These are phyloP conservation scores for Eulithis testata DNA, from an alignment of 2,888 invertebrate species.

Conservation along the genomic window DNA sequence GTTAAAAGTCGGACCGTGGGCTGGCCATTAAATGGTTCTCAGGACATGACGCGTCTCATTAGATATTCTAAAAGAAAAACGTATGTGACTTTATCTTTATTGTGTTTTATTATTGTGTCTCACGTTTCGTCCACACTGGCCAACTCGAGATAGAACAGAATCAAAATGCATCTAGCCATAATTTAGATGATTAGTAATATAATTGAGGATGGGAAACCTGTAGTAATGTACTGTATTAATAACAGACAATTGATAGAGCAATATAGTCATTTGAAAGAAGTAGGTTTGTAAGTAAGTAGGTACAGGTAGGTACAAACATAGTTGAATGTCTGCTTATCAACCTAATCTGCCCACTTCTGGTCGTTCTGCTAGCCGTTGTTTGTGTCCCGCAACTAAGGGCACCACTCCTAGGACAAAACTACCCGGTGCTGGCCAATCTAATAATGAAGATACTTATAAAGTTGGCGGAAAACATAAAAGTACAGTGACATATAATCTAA, in stretches of 20 bases:
- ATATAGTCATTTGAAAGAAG: too few species aligned
- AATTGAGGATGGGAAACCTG: too few species aligned
- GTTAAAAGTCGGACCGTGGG: slow-evolving; percentile 76
- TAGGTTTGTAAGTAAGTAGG: too few species aligned
- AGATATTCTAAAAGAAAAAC: slow-evolving; percentile 44
- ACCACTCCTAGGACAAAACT: slow-evolving; percentile 73
- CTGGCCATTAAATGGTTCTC: slow-evolving; percentile 71
- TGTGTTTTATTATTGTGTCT: slow-evolving; percentile 1
- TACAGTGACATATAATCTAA: slow-evolving; percentile 36
- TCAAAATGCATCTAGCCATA: not conserved
- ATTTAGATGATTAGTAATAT: too few species aligned
- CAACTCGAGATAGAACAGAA: not conserved
- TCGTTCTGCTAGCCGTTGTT: too few species aligned
- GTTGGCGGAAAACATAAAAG: slow-evolving; percentile 67
- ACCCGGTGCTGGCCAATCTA: slow-evolving; percentile 64
- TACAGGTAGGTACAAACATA: too few species aligned
- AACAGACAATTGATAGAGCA: too few species aligned
- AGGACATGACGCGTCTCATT: slow-evolving; percentile 65
- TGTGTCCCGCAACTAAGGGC: slow-evolving; percentile 73
- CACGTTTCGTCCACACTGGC: not conserved
- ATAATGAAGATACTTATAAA: slow-evolving; percentile 64
- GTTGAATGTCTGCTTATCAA: too few species aligned
- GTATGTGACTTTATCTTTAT: slow-evolving; percentile 34
- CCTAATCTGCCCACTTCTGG: too few species aligned
- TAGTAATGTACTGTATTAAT: too few species aligned